phyloP scores from a whole-genome alignment of 2,888 invertebrate genomes.

The Steinernema hermaphroditum region DNA sequence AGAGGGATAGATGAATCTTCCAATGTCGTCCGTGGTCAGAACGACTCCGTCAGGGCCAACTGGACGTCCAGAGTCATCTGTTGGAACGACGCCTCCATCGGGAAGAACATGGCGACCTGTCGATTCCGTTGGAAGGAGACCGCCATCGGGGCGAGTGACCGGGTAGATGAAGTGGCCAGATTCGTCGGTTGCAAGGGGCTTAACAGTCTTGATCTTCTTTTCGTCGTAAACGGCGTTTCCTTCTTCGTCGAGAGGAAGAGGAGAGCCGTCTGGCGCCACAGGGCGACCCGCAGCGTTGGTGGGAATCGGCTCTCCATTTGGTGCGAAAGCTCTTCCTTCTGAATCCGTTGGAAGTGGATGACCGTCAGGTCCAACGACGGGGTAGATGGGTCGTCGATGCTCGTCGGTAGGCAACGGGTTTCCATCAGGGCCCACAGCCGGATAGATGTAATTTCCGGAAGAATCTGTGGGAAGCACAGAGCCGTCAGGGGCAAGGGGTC shows the following conservation, averaged over 20 bases:
- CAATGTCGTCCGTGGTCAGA: conserved; percentile 39
- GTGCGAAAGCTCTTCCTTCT: conserved; percentile 41
- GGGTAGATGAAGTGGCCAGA: conserved; percentile 44
- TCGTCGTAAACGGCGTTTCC: conserved; percentile 13
- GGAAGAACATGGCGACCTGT: neutral
- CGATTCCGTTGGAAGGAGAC: conserved; percentile 29
- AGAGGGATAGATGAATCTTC: neutral
- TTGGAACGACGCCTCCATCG: conserved; percentile 32
- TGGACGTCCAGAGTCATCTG: conserved; percentile 38
- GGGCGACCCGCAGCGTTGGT: neutral
- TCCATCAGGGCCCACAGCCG: conserved; percentile 42
- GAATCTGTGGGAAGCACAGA: conserved; percentile 37
- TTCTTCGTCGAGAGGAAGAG: neutral
- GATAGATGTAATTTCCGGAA: conserved; percentile 32
- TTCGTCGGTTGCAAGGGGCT: conserved; percentile 43
- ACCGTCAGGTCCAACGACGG: conserved; percentile 34
- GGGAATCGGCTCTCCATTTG: conserved; percentile 48
- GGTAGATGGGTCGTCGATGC: conserved; percentile 34
- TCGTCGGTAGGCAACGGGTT: conserved; percentile 44
- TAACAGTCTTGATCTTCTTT: neutral
- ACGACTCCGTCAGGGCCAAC: conserved; percentile 36
- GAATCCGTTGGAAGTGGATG: conserved; percentile 38
- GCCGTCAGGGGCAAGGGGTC: conserved; percentile 33
- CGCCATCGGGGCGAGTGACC: conserved; percentile 37
- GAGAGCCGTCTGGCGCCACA: neutral